Base-by-base conservation (phyloP, 2,113 vertebrate species). In the Urocynchramus pylzowi region DNA sequence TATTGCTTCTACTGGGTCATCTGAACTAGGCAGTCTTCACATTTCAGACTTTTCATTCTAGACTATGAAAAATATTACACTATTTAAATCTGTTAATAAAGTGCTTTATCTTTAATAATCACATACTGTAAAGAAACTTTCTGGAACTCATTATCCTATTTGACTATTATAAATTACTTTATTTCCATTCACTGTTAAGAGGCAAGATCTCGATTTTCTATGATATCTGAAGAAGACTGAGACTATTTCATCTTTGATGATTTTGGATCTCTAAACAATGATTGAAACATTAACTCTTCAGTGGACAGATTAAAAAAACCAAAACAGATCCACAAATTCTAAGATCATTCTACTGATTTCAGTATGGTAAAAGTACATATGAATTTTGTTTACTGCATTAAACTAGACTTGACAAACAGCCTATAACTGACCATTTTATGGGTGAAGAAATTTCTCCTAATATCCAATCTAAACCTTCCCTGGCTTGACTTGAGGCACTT, bases 281-380 rank as follows among this genome's bases (percentile, higher is more conserved):
- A 30, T 56, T 16, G 23, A 56, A 80, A 1, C 0, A 5, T 49
- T 13, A 69, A 4, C 20, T 42, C 22, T 68, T 28, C 11, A 27
- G 19, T 9, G 5, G 6, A 33, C 16, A 64, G 49, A 37, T 35
- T 10, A 20, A 27, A 60, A 53, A 49, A 20, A 2, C 1, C 18
- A 56, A 35, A 2, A 3, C 0, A 4, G 4, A 7, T 75, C 17
- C 16, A 37, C 4, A 67, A 84, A 47, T 92, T 92, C 61, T 71
- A 49, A 42, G 26, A 45, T 35, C 21, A 42, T 13, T 82, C 7
- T 85, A 71, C 50, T 10, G 11, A 60, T 39, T 67, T 90, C 26
- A 31, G 1, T 53, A 16, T 16, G 8, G 10, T 50, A 35, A 53
- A 59, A 67, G 3, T 2, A 75, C 2, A 10, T 7, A 42, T 0